Evolutionary conservation across 2,888 invertebrate genomes (phyloP).

Genomic region (Ophioninae sp.): DNA sequence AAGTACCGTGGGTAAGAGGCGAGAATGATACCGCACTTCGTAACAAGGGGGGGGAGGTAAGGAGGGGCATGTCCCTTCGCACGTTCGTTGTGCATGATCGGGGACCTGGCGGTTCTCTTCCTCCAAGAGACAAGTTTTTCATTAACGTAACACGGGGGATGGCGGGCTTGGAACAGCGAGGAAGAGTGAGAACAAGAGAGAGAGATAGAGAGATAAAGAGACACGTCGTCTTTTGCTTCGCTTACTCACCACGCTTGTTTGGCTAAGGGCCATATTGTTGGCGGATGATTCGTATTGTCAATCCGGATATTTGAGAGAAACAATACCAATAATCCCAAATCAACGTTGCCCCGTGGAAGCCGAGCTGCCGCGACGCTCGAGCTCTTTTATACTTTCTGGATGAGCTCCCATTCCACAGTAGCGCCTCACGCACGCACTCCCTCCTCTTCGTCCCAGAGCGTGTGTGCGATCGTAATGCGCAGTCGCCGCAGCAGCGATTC

Average conservation of each 20-base stretch:
- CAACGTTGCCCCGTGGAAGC: slow-evolving; percentile 76
- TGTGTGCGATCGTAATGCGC: slow-evolving; percentile 6
- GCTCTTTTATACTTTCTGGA: slow-evolving; percentile 80
- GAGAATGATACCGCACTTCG: not conserved
- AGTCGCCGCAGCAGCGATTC: not conserved
- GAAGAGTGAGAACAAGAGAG: not conserved
- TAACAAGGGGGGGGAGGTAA: not conserved
- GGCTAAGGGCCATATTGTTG: slow-evolving; percentile 86
- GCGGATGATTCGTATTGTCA: slow-evolving; percentile 79
- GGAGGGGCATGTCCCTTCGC: not conserved
- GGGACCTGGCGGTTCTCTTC: slow-evolving; percentile 23
- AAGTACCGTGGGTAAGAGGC: not conserved
- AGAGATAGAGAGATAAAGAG: not conserved
- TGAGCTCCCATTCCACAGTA: slow-evolving; percentile 75
- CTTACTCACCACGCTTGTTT: slow-evolving; percentile 85
- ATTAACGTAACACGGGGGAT: not conserved
- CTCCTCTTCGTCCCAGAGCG: slow-evolving; percentile 65
- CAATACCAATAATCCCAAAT: slow-evolving; percentile 77
- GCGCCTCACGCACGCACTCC: slow-evolving; percentile 42
- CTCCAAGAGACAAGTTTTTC: slow-evolving; percentile 50
- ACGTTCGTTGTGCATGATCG: slow-evolving; percentile 14
- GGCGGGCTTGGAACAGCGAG: not conserved
- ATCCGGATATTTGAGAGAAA: slow-evolving; percentile 70
- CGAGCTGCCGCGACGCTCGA: slow-evolving; percentile 74
- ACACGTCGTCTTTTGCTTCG: slow-evolving; percentile 53